Evolutionary conservation across 2,888 invertebrate genomes (phyloP), one percentile per base, ranked within the genome.

Genomic region (Drosophila neoperkinsi): DNA sequence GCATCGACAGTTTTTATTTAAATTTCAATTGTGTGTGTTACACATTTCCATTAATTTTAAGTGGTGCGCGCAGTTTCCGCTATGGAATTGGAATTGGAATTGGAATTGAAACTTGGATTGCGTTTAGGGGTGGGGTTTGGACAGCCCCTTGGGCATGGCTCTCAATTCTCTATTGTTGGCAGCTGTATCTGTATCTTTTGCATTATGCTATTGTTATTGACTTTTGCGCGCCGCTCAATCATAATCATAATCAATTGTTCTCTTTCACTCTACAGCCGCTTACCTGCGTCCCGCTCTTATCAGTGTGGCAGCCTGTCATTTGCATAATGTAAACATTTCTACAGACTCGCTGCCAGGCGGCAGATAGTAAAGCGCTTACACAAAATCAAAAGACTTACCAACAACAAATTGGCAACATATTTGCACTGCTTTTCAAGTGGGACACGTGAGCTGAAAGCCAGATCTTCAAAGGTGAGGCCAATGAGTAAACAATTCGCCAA

Each of bases 11-110:
- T 79, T 82, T 66, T 85, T 89, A 89, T 84, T 84, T 81, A 84
- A 89, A 87, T 89, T 87, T 79, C 57, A 84, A 68, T 79, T 89
- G 68, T 69, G 77, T 71, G 63, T 59, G 43, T 52, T 81, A 81
- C 77, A 73, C 61, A 74, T 88, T 91, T 91, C 90, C 91, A 90
- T 90, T 90, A 90, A 90, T 90, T 91, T 90, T 82, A 84, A 91
- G 90, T 84, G 88, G 72, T 67, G 68, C 38, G 71, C 66, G 10
- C 30, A 56, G 60, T 72, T 71, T 78, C 80, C 80, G 80, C 66
- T 33, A 33, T 53, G 77, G 71, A 79, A 79, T 74, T 70, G 77
- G 69, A 57, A 57, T 41, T 53, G 77, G 71, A 79, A 79, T 74
- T 70, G 77, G 69, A 57, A 57, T 41, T 30, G 41, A 59, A 52